Base-by-base conservation (phyloP, 2,888 invertebrate genomes). In the Pharmacophagus antenor region DNA sequence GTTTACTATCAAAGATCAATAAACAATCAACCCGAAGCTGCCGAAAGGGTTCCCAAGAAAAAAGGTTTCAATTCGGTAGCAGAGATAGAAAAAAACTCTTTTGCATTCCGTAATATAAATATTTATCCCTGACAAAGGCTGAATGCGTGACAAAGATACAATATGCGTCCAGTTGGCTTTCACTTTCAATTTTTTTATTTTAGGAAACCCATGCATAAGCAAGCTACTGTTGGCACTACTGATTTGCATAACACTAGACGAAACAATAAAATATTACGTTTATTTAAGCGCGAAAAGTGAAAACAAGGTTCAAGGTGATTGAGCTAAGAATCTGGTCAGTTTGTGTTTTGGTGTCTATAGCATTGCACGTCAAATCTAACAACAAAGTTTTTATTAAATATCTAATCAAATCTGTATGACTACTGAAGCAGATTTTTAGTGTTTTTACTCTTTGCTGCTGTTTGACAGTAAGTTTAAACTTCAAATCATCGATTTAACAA, bases 61-160 rank as follows among this genome's bases (percentile, higher is more conserved):
- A 88, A 88, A 89, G 84, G 82, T 73, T 56, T 68, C 78, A 70
- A 84, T 85, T 82, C 89, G 73, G 89, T 89, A 90, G 82, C 70
- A 72, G 70, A 57, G 70, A 72, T 74, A 74, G 79, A 84, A 27
- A 88, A 89, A 89, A 88, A 80, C 77, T 84, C 73, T 88, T 90
- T 89, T 89, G 90, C 90, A 90, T 88, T 70, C 69, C 67, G 71
- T 71, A 81, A 82, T 83, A 84, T 89, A 88, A 90, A 90, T 90
- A 90, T 89, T 90, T 87, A 85, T 83, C 65, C 65, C 65, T n/a
- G 52, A 83, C 83, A 85, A 88, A 81, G 76, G 82, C 64, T 70
- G 70, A 84, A 83, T 82, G 85, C 85, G 84, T 85, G 83, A 80
- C 82, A 74, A 65, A 66, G 69, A 61, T 63, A 83, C 88, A 87